Percentiles rank a stretch among this genome's conserved stretches.
These are phyloP conservation scores for Thysanoteuthis rhombus DNA, from an alignment of 2,888 invertebrate genomes.

Conservation along the genomic window DNA sequence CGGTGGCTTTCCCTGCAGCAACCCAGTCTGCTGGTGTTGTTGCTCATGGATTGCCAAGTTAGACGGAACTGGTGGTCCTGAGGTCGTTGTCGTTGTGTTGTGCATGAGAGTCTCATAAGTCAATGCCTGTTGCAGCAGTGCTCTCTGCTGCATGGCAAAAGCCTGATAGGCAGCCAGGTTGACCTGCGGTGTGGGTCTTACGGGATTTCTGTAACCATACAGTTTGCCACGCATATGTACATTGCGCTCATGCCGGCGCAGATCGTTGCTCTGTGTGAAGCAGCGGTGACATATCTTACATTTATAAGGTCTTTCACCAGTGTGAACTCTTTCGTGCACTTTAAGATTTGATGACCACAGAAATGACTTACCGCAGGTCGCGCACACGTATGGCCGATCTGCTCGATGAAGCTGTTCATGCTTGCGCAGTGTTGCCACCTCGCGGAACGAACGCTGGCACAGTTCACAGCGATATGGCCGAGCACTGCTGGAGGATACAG, in stretches of 20 bases:
- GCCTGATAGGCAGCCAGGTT: slow-evolving; percentile 60
- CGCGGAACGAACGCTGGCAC: slow-evolving; percentile 59
- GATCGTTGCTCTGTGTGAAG: slow-evolving; percentile 62
- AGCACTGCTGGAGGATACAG: slow-evolving; percentile 38
- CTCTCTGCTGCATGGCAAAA: slow-evolving; percentile 57
- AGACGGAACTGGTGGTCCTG: slow-evolving; percentile 38
- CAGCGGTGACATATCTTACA: slow-evolving; percentile 62
- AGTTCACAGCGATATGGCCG: slow-evolving; percentile 59
- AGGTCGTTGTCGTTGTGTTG: slow-evolving; percentile 43
- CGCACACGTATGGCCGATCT: slow-evolving; percentile 59
- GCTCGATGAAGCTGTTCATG: slow-evolving; percentile 61
- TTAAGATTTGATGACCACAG: slow-evolving; percentile 62
- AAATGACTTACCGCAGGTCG: slow-evolving; percentile 60
- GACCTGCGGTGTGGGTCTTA: slow-evolving; percentile 44
- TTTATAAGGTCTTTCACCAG: slow-evolving; percentile 48
- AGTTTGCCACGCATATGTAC: slow-evolving; percentile 62
- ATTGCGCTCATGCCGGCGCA: slow-evolving; percentile 59
- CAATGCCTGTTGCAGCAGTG: slow-evolving; percentile 57
- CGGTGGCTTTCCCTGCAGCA: slow-evolving; percentile 30
- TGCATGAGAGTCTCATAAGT: slow-evolving; percentile 59
- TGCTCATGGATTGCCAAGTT: slow-evolving; percentile 32
- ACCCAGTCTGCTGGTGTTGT: slow-evolving; percentile 25
- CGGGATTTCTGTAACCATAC: slow-evolving; percentile 52
- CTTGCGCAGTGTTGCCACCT: slow-evolving; percentile 58
- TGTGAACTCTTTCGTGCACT: slow-evolving; percentile 35